Evolutionary conservation across 2,113 vertebrate genomes (phyloP).

Genomic region (Galemys pyrenaicus): DNA sequence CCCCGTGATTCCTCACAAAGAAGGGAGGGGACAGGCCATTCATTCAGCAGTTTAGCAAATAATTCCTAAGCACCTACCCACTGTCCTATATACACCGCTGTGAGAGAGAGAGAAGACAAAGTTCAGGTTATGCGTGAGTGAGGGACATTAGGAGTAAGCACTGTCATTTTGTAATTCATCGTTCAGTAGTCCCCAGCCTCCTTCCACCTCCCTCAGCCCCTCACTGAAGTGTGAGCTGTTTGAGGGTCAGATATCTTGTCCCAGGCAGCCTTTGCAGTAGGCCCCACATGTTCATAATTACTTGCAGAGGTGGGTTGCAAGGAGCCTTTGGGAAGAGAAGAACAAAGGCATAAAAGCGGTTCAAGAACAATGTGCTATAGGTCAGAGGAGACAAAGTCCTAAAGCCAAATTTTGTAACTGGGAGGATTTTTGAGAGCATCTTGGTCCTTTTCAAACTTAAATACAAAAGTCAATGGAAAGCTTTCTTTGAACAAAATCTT

Average conservation of each 20-base stretch:
- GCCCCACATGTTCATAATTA: not conserved
- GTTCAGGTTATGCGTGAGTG: not conserved
- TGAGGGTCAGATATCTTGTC: not conserved
- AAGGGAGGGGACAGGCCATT: not conserved
- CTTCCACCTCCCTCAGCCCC: not conserved
- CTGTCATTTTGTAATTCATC: not conserved
- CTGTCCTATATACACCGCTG: not conserved
- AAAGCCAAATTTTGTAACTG: not conserved
- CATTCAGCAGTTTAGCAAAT: not conserved
- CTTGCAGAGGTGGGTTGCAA: not conserved
- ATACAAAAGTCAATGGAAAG: not conserved
- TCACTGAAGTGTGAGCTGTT: not conserved
- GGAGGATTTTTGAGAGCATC: not conserved
- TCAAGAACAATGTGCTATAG: not conserved
- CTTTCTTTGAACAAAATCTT: not conserved
- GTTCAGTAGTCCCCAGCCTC: not conserved
- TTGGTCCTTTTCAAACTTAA: conserved; percentile 18
- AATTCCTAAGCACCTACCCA: not conserved
- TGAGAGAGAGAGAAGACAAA: not conserved
- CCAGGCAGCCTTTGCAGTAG: not conserved
- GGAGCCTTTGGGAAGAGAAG: not conserved
- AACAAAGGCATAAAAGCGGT: not conserved
- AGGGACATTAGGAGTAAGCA: not conserved
- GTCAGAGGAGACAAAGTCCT: not conserved
- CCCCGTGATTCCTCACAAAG: not conserved